phyloP scores from a whole-genome alignment of 2,888 invertebrate species.

The Venusia cambrica region DNA sequence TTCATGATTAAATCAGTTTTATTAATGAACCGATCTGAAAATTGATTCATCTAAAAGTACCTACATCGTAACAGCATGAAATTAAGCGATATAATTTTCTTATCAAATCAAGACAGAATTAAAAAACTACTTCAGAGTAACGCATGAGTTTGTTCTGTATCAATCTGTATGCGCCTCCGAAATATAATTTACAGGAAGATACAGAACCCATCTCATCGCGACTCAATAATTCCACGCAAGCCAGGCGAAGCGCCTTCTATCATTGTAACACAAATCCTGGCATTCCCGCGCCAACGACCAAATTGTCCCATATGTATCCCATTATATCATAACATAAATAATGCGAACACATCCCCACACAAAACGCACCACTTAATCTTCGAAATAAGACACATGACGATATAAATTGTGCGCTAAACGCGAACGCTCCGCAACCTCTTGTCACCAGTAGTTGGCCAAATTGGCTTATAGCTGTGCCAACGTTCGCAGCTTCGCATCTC shows the following conservation, averaged over 20 bases:
- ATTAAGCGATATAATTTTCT: too few relatives aligned
- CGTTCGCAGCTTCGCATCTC: conserved; percentile 1
- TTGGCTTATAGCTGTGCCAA: conserved; percentile 39
- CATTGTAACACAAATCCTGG: conserved; percentile 7
- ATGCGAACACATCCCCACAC: conserved; percentile 37
- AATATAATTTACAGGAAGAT: neutral
- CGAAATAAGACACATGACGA: conserved; percentile 47
- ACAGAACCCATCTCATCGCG: neutral
- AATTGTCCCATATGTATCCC: conserved; percentile 23
- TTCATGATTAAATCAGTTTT: too few relatives aligned
- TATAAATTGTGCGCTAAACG: conserved; percentile 42
- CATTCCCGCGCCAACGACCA: conserved; percentile 20
- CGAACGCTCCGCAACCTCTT: conserved; percentile 43
- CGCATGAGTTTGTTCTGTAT: too few relatives aligned
- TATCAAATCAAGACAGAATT: too few relatives aligned
- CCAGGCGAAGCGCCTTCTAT: conserved; percentile 5
- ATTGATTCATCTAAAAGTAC: too few relatives aligned
- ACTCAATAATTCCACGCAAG: conserved; percentile 6
- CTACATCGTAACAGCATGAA: too few relatives aligned
- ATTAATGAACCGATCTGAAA: too few relatives aligned
- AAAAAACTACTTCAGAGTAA: too few relatives aligned
- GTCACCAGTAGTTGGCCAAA: conserved; percentile 49
- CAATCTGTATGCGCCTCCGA: neutral
- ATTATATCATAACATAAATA: conserved; percentile 37
- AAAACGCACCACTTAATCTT: conserved; percentile 43